These are phyloP conservation scores for Ceyx cyanopectus DNA, from an alignment of 2,113 vertebrate genomes.

Conservation along the genomic window DNA sequence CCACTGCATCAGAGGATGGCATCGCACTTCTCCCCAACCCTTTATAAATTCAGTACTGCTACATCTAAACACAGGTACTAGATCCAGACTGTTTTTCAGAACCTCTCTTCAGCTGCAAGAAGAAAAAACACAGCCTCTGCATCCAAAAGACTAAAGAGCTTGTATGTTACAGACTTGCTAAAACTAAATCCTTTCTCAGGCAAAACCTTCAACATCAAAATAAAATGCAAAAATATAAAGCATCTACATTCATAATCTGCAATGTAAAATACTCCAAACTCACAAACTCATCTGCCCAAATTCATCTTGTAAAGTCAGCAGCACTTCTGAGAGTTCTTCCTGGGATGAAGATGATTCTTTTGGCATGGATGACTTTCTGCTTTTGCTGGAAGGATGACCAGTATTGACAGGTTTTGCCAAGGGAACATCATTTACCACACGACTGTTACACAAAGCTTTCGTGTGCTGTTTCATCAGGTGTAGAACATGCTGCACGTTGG, in stretches of 20 bases:
- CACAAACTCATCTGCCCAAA: slow-evolving; percentile 94
- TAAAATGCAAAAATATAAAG: neutral
- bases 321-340: slow-evolving; percentile 88
- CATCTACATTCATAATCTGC: neutral
- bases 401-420: slow-evolving; percentile 34
- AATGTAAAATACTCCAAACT: slow-evolving; percentile 51
- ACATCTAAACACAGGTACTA: neutral
- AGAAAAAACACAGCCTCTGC: neutral
- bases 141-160: neutral
- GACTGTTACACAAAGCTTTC: slow-evolving; percentile 89
- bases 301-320: slow-evolving; percentile 91
- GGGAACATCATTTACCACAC: slow-evolving; percentile 79
- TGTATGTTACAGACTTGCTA: neutral
- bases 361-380: slow-evolving; percentile 8
- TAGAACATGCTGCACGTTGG: slow-evolving; percentile 94
- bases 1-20: neutral
- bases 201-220: neutral
- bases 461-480: slow-evolving; percentile 95
- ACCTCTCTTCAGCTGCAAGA: neutral
- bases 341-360: slow-evolving; percentile 75
- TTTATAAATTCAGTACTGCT: neutral
- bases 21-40: neutral
- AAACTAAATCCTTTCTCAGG: neutral
- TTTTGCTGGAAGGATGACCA: neutral
- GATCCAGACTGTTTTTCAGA: neutral